Evolutionary conservation across 2,888 invertebrate species (phyloP), one percentile per base, ranked within the genome.

Genomic region (Empis livida): DNA sequence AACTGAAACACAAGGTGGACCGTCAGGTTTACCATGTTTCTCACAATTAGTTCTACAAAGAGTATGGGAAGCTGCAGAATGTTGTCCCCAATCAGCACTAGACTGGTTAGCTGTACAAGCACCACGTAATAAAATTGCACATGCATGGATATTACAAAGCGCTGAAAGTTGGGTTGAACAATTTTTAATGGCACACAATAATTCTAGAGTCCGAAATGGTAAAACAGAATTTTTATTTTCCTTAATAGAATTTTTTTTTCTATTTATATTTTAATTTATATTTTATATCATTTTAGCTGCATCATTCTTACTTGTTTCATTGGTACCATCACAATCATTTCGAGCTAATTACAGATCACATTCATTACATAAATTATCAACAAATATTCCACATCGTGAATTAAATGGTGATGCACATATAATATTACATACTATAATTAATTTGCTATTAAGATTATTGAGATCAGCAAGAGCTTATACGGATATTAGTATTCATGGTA

Each of bases 101-200:
- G 94, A 94, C 66, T 94, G 94, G 94, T 74, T 94, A 48, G 85
- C 89, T 8, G 65, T 84, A 51, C 86, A 86, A 73, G 81, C 83
- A 2, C 85, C 91, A 0, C 78, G 92, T 50, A 94, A 92, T 70
- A 87, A 92, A 64, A 77, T 89, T 43, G 91, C 90, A 0, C 92
- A 92, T 67, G 79, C 85, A 42, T 93, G 91, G 88, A 90, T 92
- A 13, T 72, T 94, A n/a, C 84, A 84, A 57, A 87, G 87, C n/a
- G 79, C 92, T 57, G 91, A 92, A 55, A 84, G 80, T 20, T 94
- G 94, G 93, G 76, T 93, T 47, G 93, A 94, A 64, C 81, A 84
- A 54, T 93, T 89, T 67, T 75, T 94, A 49, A 77, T 94, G 50
- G 87, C 83, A 9, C 87, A 92, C 58, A 78, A 77, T 50, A 90